Base-by-base conservation (phyloP, 23 tunicate species). In the Diplosoma virens region DNA sequence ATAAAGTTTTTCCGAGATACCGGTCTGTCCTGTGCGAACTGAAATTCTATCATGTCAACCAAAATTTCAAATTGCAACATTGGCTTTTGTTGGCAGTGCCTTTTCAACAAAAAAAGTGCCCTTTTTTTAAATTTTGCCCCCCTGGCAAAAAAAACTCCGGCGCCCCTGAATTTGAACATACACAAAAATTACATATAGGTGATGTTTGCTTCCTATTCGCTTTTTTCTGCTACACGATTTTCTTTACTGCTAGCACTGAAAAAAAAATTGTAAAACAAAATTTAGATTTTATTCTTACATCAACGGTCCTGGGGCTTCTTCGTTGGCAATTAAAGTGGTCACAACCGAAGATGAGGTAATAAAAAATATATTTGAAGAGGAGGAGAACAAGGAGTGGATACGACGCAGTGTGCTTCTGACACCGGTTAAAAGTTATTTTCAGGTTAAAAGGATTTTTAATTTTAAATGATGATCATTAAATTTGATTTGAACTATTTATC, bases 221-320 rank as follows among this genome's bases (percentile, higher is more conserved):
- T 45, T 9, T 16, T 45, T 45, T 45, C 52, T 9, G 11, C 52
- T 9, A 45, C 52, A 45, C 0, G 66, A 21, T 18, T 59, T 59
- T 23, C 14, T 14, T 0, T 59, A 14, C 34, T 72, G 48, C n/a
- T 72, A 9, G 1, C 17, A 29, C 52, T 45, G 52, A 45, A 11
- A 9, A 9, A 45, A 16, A 6, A 6, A 20, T 2, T n/a, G n/a
- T n/a, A n/a, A n/a, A n/a, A n/a, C n/a, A n/a, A n/a, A 31, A 4
- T 64, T 37, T 30, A 84, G 89, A 46, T 86, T 86, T 41, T 86
- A 86, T 47, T 71, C 75, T 29, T 86, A 78, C 75, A 29, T 86
- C 20, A 80, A 85, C 48, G 84, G 80, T 37, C 70, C 77, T 60
- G 69, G 92, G 26, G 97, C 87, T 17, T 9, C 70, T 17, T 37